Base-by-base conservation (phyloP, 2,113 vertebrate species). In the Promerops cafer region DNA sequence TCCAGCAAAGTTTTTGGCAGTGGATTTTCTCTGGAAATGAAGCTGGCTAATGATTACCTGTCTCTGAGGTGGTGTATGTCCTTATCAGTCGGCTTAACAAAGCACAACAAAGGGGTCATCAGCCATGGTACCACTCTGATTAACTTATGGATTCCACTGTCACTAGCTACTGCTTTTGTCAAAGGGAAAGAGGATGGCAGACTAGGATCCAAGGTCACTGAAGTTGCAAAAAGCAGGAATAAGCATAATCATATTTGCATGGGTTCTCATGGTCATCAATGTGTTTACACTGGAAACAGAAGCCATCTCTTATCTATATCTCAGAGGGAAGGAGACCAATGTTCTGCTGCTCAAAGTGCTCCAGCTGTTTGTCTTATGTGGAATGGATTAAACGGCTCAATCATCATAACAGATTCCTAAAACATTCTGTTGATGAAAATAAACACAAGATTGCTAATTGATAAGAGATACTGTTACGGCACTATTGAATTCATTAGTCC, bases 11-110 rank as follows among this genome's bases (percentile, higher is more conserved):
- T 30, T 91, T 85, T 60, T 64, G 68, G 35, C 52, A 60, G 31
- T 50, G 37, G 26, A 37, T 59, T n/a, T 33, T n/a, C 60, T 11
- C 33, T 65, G 53, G 31, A 39, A 64, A 33, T 87, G 16, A 69
- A 89, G 31, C n/a, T 89, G 40, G 72, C 47, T 92, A 92, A 92
- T 96, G 83, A 92, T 96, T 95, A 90, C 40, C 45, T 89, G 49
- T 74, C 44, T 77, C 68, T 94, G 52, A 66, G 40, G 22, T 53
- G 12, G 3, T 82, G 17, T 63, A 24, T 18, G 7, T 52, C 40
- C 64, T 94, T 93, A 78, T 83, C 85, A 75, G 56, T 83, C 2
- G 1, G 16, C 16, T 87, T 64, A 66, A 61, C 37, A 61, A 61
- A 89, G 44, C 52, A 16, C 40, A 79, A 11, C 21, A n/a, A 35